Percentiles rank a stretch among this genome's conserved stretches.
phyloP scores from a whole-genome alignment of 2,888 invertebrate species.

The Dilophus febrilis region DNA sequence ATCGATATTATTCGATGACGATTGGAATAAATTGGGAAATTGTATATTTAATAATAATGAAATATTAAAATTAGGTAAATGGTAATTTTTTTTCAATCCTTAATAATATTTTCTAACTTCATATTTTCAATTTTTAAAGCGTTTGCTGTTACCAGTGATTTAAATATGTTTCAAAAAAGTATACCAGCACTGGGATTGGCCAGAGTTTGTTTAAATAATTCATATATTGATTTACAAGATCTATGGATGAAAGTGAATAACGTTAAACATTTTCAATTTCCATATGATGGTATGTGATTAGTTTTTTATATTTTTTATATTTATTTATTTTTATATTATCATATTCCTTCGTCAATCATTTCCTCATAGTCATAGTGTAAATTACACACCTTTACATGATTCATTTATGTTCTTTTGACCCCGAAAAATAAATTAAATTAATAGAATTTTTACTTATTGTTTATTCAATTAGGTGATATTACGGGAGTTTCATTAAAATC shows the following conservation, averaged over 20 bases:
- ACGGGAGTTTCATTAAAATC: constrained; percentile 52
- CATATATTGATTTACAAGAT: constrained; percentile 40
- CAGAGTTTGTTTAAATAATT: constrained; percentile 17
- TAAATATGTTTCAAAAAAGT: constrained; percentile 41
- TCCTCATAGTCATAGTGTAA: no score
- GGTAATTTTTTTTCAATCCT: background rate
- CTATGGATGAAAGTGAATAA: constrained; percentile 41
- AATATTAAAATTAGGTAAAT: constrained; percentile 54
- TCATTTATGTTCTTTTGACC: background rate
- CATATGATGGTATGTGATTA: constrained; percentile 30
- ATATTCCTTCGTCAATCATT: constrained; percentile 4
- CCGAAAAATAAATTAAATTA: constrained; percentile 9
- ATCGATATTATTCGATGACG: constrained; percentile 35
- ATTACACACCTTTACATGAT: background rate
- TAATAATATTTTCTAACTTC: background rate
- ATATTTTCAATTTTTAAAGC: constrained; percentile 24
- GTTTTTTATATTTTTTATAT: background rate
- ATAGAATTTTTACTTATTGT: constrained; percentile 14
- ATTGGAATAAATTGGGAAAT: constrained; percentile 50
- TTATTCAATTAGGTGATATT: constrained; percentile 22
- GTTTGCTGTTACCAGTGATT: constrained; percentile 40
- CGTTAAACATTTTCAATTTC: constrained; percentile 35
- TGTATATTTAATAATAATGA: constrained; percentile 56
- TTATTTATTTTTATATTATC: constrained; percentile 1
- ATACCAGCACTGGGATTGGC: constrained; percentile 34